Base-by-base conservation (phyloP, 2,113 vertebrate species). In the Aphelocoma coerulescens region DNA sequence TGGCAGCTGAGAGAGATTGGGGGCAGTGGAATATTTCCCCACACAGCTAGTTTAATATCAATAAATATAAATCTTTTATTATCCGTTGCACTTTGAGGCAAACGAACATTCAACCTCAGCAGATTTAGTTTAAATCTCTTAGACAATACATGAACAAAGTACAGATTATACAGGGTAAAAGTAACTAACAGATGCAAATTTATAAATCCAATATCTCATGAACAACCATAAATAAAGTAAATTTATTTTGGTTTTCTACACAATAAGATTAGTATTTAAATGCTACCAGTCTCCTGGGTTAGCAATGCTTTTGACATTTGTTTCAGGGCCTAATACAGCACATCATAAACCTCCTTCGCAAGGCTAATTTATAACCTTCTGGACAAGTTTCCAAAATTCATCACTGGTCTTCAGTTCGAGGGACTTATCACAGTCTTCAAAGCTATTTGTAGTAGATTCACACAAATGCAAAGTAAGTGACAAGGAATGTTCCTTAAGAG, bases 151-250 rank as follows among this genome's bases (percentile, higher is more conserved):
- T 89, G 59, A 94, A 78, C 65, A 76, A 91, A 92, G 48, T 35
- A 95, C 72, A 86, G 89, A 95, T 93, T 91, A 95, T n/a, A 88
- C 19, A 88, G 24, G 30, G 86, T 49, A 93, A 77, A 95, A 92
- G 73, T 89, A 95, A 91, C 91, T 97, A 95, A 93, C 68, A 91
- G 83, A 93, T 92, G 83, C 83, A 95, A 94, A 89, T 93, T 78
- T 88, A 51, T 35, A 94, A 96, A 93, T 75, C 79, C 27, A 39
- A 0, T 54, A 55, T 58, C 62, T 81, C 85, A 67, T 12, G 55
- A 92, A 93, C 30, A 81, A 39, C 79, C 63, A 91, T 1, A 2
- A 95, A 69, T 57, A 69, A 88, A 90, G 63, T 61, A 85, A 69
- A 77, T 84, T 76, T 86, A 74, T 77, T 92, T 89, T 2, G 2